Percentiles rank a stretch among this genome's conserved stretches.
These are phyloP conservation scores for Bothrops jararaca DNA, from an alignment of 2,113 vertebrate genomes.

Conservation along the genomic window DNA sequence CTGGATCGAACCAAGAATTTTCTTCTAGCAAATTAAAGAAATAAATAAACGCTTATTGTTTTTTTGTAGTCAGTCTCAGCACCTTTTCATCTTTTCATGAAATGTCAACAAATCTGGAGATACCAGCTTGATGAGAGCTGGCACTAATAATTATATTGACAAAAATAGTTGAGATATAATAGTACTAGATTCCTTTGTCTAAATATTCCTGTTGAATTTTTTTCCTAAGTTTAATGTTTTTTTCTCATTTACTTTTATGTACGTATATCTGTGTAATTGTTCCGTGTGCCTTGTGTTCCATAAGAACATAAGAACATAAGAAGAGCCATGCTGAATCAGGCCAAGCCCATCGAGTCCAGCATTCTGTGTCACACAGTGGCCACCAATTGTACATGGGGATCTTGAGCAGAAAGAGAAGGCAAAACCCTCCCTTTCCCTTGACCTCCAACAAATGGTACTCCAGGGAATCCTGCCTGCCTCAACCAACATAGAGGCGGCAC, in stretches of 20 bases:
- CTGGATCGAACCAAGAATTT: not conserved
- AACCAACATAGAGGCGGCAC: too few species aligned
- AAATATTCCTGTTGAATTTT: not conserved
- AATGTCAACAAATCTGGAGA: not conserved
- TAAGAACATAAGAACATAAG: too few species aligned
- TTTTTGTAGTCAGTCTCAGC: not conserved
- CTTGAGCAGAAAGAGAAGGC: too few species aligned
- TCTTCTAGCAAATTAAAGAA: not conserved
- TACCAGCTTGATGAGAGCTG: not conserved
- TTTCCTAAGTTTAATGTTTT: not conserved
- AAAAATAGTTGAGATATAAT: not conserved
- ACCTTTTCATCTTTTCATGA: not conserved
- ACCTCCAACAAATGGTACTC: too few species aligned
- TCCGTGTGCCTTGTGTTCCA: not conserved
- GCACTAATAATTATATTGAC: not conserved
- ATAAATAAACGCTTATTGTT: not conserved
- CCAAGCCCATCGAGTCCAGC: too few species aligned
- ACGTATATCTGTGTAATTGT: not conserved
- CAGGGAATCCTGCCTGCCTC: too few species aligned
- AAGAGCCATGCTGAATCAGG: too few species aligned
- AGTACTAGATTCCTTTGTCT: not conserved
- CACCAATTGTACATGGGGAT: too few species aligned
- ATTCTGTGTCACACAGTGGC: too few species aligned
- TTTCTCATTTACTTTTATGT: not conserved
- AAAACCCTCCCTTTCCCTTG: too few species aligned